Evolutionary conservation across 2,888 invertebrate genomes (phyloP).

Genomic region (Amaurobius ferox): DNA sequence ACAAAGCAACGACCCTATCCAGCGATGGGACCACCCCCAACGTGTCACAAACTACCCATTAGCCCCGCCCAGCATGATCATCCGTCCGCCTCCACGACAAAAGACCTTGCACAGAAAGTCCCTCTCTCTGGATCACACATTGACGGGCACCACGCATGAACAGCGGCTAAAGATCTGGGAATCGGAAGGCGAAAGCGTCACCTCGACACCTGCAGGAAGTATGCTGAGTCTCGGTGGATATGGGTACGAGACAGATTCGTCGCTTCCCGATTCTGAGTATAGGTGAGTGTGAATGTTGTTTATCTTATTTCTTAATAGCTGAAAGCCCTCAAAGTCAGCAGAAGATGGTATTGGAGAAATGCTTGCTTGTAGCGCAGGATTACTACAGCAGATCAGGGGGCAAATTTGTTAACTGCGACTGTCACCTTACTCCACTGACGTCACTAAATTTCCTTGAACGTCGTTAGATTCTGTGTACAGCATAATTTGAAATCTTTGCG

Average conservation of each 20-base stretch:
- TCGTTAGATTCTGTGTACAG: too few relatives aligned
- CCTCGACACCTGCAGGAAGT: slow-evolving; percentile 72
- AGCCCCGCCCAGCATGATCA: slow-evolving; percentile 74
- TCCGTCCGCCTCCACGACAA: slow-evolving; percentile 74
- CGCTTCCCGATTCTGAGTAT: slow-evolving; percentile 67
- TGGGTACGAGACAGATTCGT: slow-evolving; percentile 73
- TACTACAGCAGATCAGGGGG: too few relatives aligned
- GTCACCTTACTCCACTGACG: too few relatives aligned
- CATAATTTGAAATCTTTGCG: too few relatives aligned
- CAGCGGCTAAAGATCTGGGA: slow-evolving; percentile 86
- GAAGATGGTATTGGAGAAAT: too few relatives aligned
- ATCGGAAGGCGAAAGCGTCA: slow-evolving; percentile 81
- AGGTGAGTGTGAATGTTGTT: slow-evolving; percentile 21
- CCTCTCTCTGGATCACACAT: slow-evolving; percentile 84
- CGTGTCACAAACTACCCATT: slow-evolving; percentile 73
- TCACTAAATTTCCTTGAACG: too few relatives aligned
- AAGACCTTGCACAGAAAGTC: slow-evolving; percentile 82
- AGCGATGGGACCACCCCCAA: slow-evolving; percentile 73
- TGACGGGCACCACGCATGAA: slow-evolving; percentile 77
- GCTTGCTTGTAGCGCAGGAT: too few relatives aligned
- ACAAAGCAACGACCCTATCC: slow-evolving; percentile 52
- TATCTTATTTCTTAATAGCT: too few relatives aligned
- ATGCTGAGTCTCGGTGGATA: slow-evolving; percentile 60
- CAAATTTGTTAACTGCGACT: too few relatives aligned
- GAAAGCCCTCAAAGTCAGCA: too few relatives aligned